Base-by-base conservation (phyloP, 2,797 vertebrate species). In the Pelochelys cantorii region DNA sequence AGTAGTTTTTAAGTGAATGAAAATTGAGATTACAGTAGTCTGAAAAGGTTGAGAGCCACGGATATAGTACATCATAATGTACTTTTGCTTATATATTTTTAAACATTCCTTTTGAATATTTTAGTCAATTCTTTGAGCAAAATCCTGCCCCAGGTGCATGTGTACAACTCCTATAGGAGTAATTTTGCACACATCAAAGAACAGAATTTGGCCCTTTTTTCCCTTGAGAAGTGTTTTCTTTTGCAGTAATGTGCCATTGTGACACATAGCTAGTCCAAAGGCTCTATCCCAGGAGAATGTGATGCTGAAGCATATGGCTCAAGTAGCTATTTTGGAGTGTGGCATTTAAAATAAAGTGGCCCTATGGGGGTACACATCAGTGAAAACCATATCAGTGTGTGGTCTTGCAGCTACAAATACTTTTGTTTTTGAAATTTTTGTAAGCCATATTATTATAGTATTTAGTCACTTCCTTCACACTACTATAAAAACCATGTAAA, bases 301-400 rank as follows among this genome's bases (percentile, higher is more conserved):
- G 83, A 10, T 90, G 88, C 60, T 82, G 68, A 96, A 81, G 88
- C 89, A 87, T 90, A 85, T 68, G 83, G 90, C 90, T 93, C 57
- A 87, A 93, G 2, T 96, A 53, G 93, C 68, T 92, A 68, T 92
- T 88, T 84, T 17, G 77, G 52, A 83, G 71, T 87, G 14, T 93
- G 91, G 81, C 79, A 68, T 86, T 74, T 91, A 84, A 57, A 85
- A 77, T 84, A 11, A 27, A 1, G 1, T 2, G n/a, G 59, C 54
- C 71, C 27, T 0, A 0, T 82, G 22, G 25, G 37, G 89, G 11
- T 68, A 2, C 56, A 34, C 81, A 57, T 53, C 85, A 86, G 68
- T 84, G 77, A 71, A 89, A 83, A 79, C 25, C 37, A 22, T 31
- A 68, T 87, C 85, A 89, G 11, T 60, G 54, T 27, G n/a, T 62